Base-by-base conservation (phyloP, 2,797 vertebrate genomes). In the Thaleichthys pacificus region DNA sequence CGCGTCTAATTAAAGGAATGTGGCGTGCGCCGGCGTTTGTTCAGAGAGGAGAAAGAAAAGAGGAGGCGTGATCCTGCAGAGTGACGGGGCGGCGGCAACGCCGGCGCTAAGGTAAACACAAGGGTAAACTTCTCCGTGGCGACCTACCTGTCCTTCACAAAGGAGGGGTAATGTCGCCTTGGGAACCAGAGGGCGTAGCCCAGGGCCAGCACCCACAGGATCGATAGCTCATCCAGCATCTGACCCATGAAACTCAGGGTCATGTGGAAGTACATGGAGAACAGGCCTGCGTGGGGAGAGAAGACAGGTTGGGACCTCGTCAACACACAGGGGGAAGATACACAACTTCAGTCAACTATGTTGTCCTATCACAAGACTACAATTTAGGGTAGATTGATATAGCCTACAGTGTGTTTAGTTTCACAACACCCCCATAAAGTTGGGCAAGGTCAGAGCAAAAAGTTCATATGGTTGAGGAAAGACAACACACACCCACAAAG, bases 251-350 rank as follows among this genome's bases (percentile, higher is more conserved):
- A 97, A 84, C 97, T 99, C 21, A 99, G 91, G 0, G 97, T 99
- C 96, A 96, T 96, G 91, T 99, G 97, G 79, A 96, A 99, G 79
- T 99, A 99, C 0, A 84, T 83, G 0, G 97, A 99, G 87, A 97
- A 98, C 2, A 95, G 0, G 0, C 97, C 97, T 98, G 80, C 9
- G 68, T 57, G 9, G 61, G 60, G 9, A 70, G n/a, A 61, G 17
- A 42, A 54, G 17, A 71, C 26, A 54, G 3, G 51, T 6, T 19
- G 19, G 51, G 51, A 54, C 19, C 47, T 51, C 2, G 14, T 54
- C 51, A 54, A 54, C 38, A 42, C 38, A 42, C 8, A 42, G 38
- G 38, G 38, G 38, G 38, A 42, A 42, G 38, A 42, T 11, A 7
- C 35, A 38, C 1, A 9, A 38, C 35, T 38, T 38, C 35, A 38